Conservation (phyloP, 2,888 invertebrate genomes). For the Zootermopsis nevadensis region DNA sequence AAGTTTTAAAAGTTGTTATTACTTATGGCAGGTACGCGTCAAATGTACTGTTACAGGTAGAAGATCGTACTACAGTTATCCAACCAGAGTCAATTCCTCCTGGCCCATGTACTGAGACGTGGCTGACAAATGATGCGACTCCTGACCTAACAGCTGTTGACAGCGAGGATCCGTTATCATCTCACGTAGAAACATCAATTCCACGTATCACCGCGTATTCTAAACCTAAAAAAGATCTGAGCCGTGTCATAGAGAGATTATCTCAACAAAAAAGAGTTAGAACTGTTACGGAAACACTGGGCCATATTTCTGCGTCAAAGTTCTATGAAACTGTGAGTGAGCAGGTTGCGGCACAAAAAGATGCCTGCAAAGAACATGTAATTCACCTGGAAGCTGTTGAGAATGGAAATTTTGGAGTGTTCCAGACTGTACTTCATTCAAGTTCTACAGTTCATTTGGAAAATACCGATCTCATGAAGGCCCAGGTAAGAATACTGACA, state of each 20-base stretch:
- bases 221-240: slow-evolving; percentile 49
- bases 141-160: not conserved
- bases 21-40: not conserved
- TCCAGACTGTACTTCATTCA: slow-evolving; percentile 68
- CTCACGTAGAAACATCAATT: slow-evolving; percentile 1
- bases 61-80: slow-evolving; percentile 34
- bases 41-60: slow-evolving; percentile 9
- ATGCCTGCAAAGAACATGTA: slow-evolving; percentile 32
- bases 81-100: slow-evolving; percentile 36
- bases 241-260: slow-evolving; percentile 51
- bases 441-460: slow-evolving; percentile 60
- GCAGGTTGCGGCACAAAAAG: not conserved
- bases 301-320: slow-evolving; percentile 21
- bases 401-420: slow-evolving; percentile 71
- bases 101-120: slow-evolving; percentile 14
- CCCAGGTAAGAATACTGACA: slow-evolving; percentile 67
- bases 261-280: slow-evolving; percentile 44
- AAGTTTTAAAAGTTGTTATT: too few relatives aligned
- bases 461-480: slow-evolving; percentile 66
- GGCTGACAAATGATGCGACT: slow-evolving; percentile 42
- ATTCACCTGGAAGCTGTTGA: slow-evolving; percentile 68
- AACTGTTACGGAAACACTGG: not conserved
- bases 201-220: slow-evolving; percentile 8
- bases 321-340: slow-evolving; percentile 36
- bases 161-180: not conserved